phyloP scores from a whole-genome alignment of 1,140 invertebrate genomes.

The Oryzaephilus surinamensis region DNA sequence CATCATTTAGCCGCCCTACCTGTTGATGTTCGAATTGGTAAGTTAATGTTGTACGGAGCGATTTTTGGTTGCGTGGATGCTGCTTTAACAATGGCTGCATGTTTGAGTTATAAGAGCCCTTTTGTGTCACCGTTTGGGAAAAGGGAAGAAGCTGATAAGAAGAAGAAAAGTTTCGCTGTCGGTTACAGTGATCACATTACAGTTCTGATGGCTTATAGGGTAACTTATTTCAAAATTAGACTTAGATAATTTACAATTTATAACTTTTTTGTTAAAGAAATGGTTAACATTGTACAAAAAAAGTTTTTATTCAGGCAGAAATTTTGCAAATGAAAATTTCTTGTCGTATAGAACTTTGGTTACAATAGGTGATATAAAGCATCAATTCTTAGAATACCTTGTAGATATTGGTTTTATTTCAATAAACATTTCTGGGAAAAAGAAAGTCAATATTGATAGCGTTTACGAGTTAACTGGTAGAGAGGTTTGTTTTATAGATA shows the following conservation, averaged over 20 bases:
- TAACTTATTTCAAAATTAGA: constrained; percentile 31
- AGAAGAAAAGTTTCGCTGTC: constrained; percentile 59
- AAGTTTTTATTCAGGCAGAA: constrained; percentile 48
- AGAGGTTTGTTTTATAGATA: constrained; percentile 38
- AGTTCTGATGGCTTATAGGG: constrained; percentile 64
- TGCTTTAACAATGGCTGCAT: constrained; percentile 84
- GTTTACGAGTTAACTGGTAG: constrained; percentile 55
- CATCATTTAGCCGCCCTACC: constrained; percentile 80
- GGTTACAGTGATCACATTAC: constrained; percentile 75
- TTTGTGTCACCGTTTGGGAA: constrained; percentile 69
- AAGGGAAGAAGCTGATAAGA: constrained; percentile 57
- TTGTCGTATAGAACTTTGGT: constrained; percentile 61
- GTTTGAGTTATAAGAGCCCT: constrained; percentile 74
- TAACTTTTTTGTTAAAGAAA: constrained; percentile 44
- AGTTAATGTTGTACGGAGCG: constrained; percentile 77
- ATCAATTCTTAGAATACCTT: constrained; percentile 72
- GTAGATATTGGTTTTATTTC: constrained; percentile 71
- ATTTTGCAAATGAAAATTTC: constrained; percentile 63
- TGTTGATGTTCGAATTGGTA: constrained; percentile 81
- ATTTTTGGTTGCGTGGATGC: constrained; percentile 92
- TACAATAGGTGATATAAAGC: constrained; percentile 68
- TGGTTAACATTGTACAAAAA: constrained; percentile 55
- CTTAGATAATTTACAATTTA: neutral
- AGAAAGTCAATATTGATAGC: constrained; percentile 52
- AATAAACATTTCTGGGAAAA: constrained; percentile 40